Conservation (phyloP, 2,888 invertebrate species). For the Drosophila monieri region DNA sequence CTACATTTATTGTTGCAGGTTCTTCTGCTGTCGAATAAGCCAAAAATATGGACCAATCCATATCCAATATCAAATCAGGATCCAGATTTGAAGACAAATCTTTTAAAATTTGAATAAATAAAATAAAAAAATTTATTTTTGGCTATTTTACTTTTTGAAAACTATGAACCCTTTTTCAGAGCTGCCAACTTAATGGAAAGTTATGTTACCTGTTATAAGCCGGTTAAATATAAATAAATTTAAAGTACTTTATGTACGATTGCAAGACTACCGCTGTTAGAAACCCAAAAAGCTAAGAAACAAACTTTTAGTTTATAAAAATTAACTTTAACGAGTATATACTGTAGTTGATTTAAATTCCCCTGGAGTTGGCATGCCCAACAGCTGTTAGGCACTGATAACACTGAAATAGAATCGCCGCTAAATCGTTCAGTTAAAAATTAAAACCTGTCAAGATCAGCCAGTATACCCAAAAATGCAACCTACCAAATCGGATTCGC, state of each 20-base stretch:
- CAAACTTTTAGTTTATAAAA: neutral
- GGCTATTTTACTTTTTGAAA: neutral
- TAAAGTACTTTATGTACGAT: neutral
- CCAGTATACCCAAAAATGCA: slow-evolving; percentile 46
- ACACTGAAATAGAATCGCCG: slow-evolving; percentile 3
- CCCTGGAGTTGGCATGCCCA: slow-evolving; percentile 19
- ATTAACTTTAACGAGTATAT: neutral
- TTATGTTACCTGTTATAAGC: no score
- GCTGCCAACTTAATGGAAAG: neutral
- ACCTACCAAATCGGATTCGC: slow-evolving; percentile 56
- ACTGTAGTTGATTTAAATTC: neutral
- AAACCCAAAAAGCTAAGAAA: no score
- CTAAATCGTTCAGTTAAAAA: neutral
- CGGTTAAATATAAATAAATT: neutral
- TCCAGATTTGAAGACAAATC: no score
- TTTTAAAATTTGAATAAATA: no score
- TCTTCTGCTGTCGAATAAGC: no score
- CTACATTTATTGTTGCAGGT: neutral
- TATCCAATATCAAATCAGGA: no score
- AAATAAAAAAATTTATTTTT: no score
- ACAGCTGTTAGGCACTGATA: slow-evolving; percentile 30
- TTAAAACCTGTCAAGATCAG: slow-evolving; percentile 8
- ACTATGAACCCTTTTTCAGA: neutral
- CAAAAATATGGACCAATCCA: neutral
- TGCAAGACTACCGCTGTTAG: neutral